Conservation (phyloP, 1,140 invertebrate species). For the Mamestra configurata region DNA sequence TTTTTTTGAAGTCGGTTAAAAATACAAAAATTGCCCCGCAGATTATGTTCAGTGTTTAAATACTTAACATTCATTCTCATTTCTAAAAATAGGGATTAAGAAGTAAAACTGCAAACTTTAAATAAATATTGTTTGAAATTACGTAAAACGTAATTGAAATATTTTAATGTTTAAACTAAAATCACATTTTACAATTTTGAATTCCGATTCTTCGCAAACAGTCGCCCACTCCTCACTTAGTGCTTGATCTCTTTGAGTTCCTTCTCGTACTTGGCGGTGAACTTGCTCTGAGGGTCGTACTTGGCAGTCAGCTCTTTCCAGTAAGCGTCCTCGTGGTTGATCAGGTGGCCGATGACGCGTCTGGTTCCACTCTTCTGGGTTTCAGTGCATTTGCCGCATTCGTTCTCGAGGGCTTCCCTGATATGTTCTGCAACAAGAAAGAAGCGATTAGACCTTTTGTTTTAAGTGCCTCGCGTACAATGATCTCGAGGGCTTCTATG, state of each 20-base stretch:
- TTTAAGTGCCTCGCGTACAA: too few species aligned
- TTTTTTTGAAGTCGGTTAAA: too few species aligned
- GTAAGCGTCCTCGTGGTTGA: slow-evolving; percentile 88
- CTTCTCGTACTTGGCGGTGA: slow-evolving; percentile 86
- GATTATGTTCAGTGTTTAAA: too few species aligned
- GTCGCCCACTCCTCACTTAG: slow-evolving; percentile 28
- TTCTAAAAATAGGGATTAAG: too few species aligned
- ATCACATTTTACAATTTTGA: slow-evolving; percentile 1
- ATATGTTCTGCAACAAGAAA: slow-evolving; percentile 76
- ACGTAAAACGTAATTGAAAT: too few species aligned
- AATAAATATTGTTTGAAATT: too few species aligned
- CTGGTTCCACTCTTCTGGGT: slow-evolving; percentile 88
- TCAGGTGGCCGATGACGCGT: slow-evolving; percentile 88
- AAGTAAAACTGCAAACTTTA: too few species aligned
- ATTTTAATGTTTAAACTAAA: too few species aligned
- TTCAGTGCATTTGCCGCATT: slow-evolving; percentile 90
- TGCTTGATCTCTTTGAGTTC: slow-evolving; percentile 62
- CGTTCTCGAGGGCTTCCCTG: slow-evolving; percentile 90
- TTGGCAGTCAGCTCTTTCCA: slow-evolving; percentile 89
- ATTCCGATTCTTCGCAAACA: neutral
- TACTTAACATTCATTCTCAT: too few species aligned
- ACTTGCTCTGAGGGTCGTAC: slow-evolving; percentile 88
- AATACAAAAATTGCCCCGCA: too few species aligned
- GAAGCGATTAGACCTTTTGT: slow-evolving; percentile 51
- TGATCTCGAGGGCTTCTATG: too few species aligned